Evolutionary conservation across 1,140 invertebrate genomes (phyloP).

Genomic region (Pteromalus puparum): DNA sequence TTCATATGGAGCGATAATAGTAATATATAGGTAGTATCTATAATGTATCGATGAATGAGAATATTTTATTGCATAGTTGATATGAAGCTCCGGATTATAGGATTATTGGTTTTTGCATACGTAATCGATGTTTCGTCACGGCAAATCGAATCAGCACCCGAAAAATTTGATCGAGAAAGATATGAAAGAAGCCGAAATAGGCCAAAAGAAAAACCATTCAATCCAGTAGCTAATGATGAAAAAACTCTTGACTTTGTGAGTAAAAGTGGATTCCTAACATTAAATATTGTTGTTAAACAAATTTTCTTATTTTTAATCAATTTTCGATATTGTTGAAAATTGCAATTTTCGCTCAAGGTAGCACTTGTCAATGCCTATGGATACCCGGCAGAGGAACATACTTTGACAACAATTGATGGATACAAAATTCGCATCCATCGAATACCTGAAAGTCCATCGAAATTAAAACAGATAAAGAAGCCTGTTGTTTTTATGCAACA

Average conservation of each 20-base stretch:
- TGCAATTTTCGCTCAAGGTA: slow-evolving; percentile 47
- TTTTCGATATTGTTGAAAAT: neutral
- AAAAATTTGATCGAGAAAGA: neutral
- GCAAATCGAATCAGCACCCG: neutral
- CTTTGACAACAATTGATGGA: slow-evolving; percentile 72
- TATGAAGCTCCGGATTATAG: neutral
- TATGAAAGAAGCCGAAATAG: neutral
- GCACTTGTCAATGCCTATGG: slow-evolving; percentile 67
- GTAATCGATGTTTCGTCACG: neutral
- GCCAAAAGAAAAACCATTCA: neutral
- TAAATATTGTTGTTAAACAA: too few species aligned
- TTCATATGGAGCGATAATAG: too few species aligned
- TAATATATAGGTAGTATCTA: too few species aligned
- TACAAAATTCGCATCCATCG: slow-evolving; percentile 74
- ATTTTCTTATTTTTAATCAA: neutral
- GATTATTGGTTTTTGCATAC: neutral
- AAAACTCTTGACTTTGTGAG: slow-evolving; percentile 22
- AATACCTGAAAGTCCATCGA: slow-evolving; percentile 66
- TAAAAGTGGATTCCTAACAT: neutral
- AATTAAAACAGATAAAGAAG: slow-evolving; percentile 51
- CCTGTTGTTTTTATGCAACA: slow-evolving; percentile 51
- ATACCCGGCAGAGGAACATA: slow-evolving; percentile 73
- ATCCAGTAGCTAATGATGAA: neutral
- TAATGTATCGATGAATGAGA: neutral
- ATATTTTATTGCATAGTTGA: neutral